Base-by-base conservation (phyloP, 2,888 invertebrate genomes). In the Julus scanicus region DNA sequence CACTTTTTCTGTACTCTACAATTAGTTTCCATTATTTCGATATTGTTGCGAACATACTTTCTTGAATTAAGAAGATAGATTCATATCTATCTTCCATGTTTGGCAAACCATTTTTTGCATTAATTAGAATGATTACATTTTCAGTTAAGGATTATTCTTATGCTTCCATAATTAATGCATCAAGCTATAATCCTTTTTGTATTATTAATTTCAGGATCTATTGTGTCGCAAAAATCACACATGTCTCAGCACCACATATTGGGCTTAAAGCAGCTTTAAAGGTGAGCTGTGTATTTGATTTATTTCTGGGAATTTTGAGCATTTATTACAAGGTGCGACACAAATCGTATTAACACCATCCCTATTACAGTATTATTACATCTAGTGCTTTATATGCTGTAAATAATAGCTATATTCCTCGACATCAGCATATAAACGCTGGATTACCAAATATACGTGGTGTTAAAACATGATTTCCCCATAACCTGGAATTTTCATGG, bases 141-240 rank as follows among this genome's bases (percentile, higher is more conserved):
- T 11, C 15, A 80, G 37, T 80, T 80, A 80, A 37, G 80, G 80
- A 80, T 80, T 80, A 80, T 80, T 80, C 13, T 17, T 53, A 13
- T 13, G 53, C 15, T 8, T 53, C 53, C 53, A 53, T 80, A 80
- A 80, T 80, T 80, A 80, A 80, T 80, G 71, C 71, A 29, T 29
- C 71, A 29, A 71, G 29, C 71, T 71, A 2, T 71, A 71, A 71
- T 71, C 71, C 80, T 13, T 80, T 80, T 37, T 80, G 37, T 37
- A 13, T 80, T 80, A 37, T 37, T 29, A 80, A 80, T 80, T 80
- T 37, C 29, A 37, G 80, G 37, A 80, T 80, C 80, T 29, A 80
- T 80, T 37, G 80, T 6, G 37, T 80, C 37, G 80, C 80, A 80
- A 53, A 37, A 80, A 80, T 37, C 80, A 9, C 11, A n/a, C n/a